Percentiles rank a stretch among this genome's conserved stretches.
phyloP scores from a whole-genome alignment of 2,888 invertebrate species.

The Plagiodera versicolora region DNA sequence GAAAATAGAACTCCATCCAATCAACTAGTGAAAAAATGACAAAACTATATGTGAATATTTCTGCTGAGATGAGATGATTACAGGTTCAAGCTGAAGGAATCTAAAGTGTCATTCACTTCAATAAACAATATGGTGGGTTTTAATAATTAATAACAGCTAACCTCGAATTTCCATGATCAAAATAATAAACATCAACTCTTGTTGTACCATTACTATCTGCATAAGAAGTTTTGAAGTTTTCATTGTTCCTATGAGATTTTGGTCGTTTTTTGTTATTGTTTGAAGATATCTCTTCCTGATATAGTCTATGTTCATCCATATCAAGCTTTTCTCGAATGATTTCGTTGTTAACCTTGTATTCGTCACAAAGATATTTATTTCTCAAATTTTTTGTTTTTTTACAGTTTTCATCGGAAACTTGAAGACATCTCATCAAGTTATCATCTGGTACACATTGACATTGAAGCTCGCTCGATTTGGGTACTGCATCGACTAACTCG shows the following conservation, averaged over 20 bases:
- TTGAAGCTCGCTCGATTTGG: constrained; percentile 33
- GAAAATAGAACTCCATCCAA: neutral
- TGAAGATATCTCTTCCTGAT: constrained; percentile 6
- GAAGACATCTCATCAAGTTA: neutral
- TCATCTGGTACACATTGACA: constrained; percentile 15
- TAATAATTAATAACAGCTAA: too few species aligned
- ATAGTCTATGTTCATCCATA: neutral
- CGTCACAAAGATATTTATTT: constrained; percentile 4
- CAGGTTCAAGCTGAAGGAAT: too few species aligned
- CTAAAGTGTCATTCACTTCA: too few species aligned
- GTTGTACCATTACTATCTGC: constrained; percentile 36
- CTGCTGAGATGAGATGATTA: too few species aligned
- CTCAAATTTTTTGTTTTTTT: constrained; percentile 3
- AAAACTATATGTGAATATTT: too few species aligned
- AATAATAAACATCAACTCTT: constrained; percentile 67
- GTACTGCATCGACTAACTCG: constrained; percentile 48
- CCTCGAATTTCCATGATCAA: constrained; percentile 68
- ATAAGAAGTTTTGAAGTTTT: constrained; percentile 29
- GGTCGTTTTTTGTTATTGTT: neutral
- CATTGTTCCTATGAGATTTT: neutral
- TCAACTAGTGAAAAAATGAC: too few species aligned
- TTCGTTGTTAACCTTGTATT: neutral
- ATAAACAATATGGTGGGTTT: too few species aligned
- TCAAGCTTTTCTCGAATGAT: neutral
- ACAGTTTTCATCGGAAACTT: neutral